Evolutionary conservation across 2,888 invertebrate genomes (phyloP), one percentile per base, ranked within the genome.

Genomic region (Polymixis lichenea): DNA sequence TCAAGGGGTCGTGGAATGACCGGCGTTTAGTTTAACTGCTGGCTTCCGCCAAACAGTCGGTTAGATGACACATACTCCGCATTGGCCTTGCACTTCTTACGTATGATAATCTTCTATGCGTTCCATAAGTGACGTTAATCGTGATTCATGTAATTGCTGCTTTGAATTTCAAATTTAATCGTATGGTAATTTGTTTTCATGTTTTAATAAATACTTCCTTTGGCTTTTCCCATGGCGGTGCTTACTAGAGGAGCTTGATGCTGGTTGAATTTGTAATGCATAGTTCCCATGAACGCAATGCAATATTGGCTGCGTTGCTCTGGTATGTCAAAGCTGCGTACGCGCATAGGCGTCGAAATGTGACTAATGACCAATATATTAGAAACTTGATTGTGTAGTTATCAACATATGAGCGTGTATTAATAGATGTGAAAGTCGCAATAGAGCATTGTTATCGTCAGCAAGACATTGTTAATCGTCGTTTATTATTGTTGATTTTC

Each of bases 11-110:
- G 92, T 90, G 91, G 91, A 92, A 92, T 95, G 95, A 95, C 95
- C 95, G 94, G 93, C 95, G 94, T 94, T 94, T 92, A 92, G 92
- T 94, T 93, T 95, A 96, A 96, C 95, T 95, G 93, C 91, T 89
- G 87, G 94, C 95, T 95, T 96, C 96, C 96, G 96, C 89, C 90
- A 91, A 92, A 91, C 89, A 90, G 89, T 82, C 89, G 90, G 90
- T 90, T 89, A 89, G 86, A 88, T 89, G 93, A 92, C 93, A 92
- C 90, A 89, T 87, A 84, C 78, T 77, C 74, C 83, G 73, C 56
- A 56, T 65, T 79, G 85, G 62, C 80, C 82, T 87, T 88, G 85
- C 84, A 88, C 83, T 81, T 85, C 80, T 80, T 77, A 76, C 71
- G 11, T 55, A 68, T 60, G 32, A 77, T 78, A 80, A 87, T 85